Percentiles rank a stretch among this genome's conserved stretches.
These are phyloP conservation scores for Atherinomorus stipes DNA, from an alignment of 2,113 vertebrate genomes.

Conservation along the genomic window DNA sequence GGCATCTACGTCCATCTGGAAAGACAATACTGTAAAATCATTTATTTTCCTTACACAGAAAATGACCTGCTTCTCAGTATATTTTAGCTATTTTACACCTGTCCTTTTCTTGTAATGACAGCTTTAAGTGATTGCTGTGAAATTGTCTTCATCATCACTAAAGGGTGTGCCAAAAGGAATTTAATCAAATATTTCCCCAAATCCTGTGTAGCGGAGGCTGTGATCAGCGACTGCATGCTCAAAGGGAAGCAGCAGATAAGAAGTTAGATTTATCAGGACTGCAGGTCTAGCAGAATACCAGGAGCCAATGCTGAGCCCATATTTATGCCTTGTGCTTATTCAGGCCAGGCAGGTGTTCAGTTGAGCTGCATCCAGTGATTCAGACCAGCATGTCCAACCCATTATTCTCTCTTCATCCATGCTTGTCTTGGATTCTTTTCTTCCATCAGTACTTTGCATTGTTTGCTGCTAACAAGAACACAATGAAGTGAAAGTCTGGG, in stretches of 20 bases:
- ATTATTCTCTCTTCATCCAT: slow-evolving; percentile 69
- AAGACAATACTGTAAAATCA: neutral
- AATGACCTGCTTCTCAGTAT: neutral
- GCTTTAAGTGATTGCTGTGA: too few species aligned
- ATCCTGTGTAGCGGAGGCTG: neutral
- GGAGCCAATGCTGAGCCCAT: slow-evolving; percentile 11
- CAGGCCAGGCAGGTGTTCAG: slow-evolving; percentile 63
- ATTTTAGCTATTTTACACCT: slow-evolving; percentile 2
- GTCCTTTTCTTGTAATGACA: neutral
- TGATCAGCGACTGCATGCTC: neutral
- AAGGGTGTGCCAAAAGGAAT: neutral
- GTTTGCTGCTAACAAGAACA: slow-evolving; percentile 42
- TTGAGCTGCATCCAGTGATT: slow-evolving; percentile 63
- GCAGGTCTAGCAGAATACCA: slow-evolving; percentile 31
- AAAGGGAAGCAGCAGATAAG: slow-evolving; percentile 6
- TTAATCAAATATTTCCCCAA: neutral
- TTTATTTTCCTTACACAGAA: neutral
- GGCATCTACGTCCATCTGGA: neutral
- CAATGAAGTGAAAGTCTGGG: neutral
- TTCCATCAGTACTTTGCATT: slow-evolving; percentile 46
- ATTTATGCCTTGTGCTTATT: slow-evolving; percentile 28
- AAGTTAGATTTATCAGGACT: slow-evolving; percentile 4
- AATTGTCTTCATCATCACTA: neutral
- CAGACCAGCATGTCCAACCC: slow-evolving; percentile 63
- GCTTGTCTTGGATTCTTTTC: slow-evolving; percentile 64